These are phyloP conservation scores for Tachysurus vachellii DNA, from an alignment of 2,113 vertebrate genomes.

Conservation along the genomic window DNA sequence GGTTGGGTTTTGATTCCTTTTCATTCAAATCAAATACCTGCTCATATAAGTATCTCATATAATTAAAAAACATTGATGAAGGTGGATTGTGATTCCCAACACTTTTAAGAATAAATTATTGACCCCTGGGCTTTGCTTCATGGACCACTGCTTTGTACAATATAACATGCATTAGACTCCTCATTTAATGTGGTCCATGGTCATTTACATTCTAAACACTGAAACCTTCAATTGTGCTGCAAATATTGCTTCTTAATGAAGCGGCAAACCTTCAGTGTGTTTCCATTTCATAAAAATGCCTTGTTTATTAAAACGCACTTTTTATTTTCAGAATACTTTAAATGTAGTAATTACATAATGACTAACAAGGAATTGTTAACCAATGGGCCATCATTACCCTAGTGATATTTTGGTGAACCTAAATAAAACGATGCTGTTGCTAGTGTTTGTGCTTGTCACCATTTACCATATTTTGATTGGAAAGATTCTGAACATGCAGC, in stretches of 20 bases:
- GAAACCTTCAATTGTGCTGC: not conserved
- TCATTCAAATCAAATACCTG: not conserved
- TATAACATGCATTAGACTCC: not conserved
- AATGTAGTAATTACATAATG: not conserved
- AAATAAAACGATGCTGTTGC: no score
- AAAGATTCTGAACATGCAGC: not conserved
- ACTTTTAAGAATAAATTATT: not conserved
- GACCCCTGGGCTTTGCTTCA: not conserved
- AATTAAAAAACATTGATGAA: not conserved
- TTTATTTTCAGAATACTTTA: not conserved
- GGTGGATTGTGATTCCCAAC: not conserved
- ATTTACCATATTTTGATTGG: not conserved
- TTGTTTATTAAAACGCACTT: not conserved
- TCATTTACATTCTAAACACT: not conserved
- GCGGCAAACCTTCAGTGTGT: not conserved
- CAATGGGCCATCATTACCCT: not conserved
- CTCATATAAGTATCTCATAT: not conserved
- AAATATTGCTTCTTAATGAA: conserved; percentile 7
- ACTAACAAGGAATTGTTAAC: not conserved
- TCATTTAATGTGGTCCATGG: not conserved
- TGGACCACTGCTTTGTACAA: not conserved
- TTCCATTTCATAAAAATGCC: not conserved
- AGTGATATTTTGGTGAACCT: not conserved
- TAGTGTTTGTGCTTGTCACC: not conserved
- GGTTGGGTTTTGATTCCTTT: not conserved